phyloP scores from a whole-genome alignment of 2,888 invertebrate species.

The Volucella bombylans region DNA sequence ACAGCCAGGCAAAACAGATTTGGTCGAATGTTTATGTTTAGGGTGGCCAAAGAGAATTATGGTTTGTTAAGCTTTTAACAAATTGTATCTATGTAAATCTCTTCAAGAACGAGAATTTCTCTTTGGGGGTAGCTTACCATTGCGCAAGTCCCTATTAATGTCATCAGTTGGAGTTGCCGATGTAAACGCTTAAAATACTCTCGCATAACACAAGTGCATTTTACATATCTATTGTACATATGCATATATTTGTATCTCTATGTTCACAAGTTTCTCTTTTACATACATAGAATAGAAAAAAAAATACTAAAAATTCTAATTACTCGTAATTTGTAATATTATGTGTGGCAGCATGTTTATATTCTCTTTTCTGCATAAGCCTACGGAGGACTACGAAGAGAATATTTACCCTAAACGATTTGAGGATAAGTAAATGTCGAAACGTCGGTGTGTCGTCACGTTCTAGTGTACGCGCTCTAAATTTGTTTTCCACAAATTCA shows the following conservation, averaged over 20 bases:
- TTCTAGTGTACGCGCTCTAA: constrained; percentile 71
- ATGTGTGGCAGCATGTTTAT: constrained; percentile 33
- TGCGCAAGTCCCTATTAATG: constrained; percentile 62
- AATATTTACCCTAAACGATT: constrained; percentile 42
- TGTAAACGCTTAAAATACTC: constrained; percentile 30
- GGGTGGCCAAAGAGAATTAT: no score
- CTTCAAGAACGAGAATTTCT: neutral
- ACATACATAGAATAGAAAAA: constrained; percentile 32
- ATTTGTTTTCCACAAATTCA: constrained; percentile 37
- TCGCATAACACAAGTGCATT: constrained; percentile 52
- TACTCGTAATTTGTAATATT: constrained; percentile 16
- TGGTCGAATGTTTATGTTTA: no score
- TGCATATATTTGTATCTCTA: constrained; percentile 21
- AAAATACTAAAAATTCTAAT: constrained; percentile 15
- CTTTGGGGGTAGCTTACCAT: constrained; percentile 26
- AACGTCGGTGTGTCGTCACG: constrained; percentile 72
- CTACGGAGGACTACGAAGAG: constrained; percentile 49
- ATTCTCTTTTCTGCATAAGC: constrained; percentile 45
- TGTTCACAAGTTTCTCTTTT: constrained; percentile 35
- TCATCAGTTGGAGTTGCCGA: constrained; percentile 38
- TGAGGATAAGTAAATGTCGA: constrained; percentile 71
- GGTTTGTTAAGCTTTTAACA: no score
- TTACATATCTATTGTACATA: constrained; percentile 15
- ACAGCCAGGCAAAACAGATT: no score
- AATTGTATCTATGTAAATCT: no score